Conservation (phyloP, 2,888 invertebrate genomes). For the Habrosyne pyritoides region DNA sequence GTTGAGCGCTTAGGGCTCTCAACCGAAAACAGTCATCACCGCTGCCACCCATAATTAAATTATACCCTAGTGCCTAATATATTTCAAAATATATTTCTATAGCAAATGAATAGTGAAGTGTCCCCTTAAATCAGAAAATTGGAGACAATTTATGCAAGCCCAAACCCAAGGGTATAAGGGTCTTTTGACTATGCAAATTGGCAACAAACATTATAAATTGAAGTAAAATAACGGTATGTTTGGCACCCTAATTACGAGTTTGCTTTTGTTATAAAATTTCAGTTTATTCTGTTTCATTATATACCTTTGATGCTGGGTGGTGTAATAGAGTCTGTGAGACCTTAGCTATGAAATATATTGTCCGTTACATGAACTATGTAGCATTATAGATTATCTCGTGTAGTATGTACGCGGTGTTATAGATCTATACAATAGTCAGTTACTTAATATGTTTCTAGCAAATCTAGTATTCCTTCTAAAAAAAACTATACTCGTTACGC, state of each 20-base stretch:
- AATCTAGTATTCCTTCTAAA: too few relatives aligned
- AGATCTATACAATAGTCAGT: too few relatives aligned
- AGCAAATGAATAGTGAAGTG: background rate
- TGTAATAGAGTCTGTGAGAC: background rate
- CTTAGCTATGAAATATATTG: background rate
- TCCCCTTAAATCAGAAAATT: background rate
- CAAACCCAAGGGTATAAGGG: slow-evolving; percentile 13
- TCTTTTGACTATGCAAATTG: slow-evolving; percentile 25
- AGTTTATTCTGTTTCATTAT: background rate
- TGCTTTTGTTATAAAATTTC: background rate
- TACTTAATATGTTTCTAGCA: too few relatives aligned
- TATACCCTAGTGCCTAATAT: too few relatives aligned
- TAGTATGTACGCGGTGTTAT: too few relatives aligned
- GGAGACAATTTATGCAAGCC: slow-evolving; percentile 18
- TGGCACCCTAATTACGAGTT: slow-evolving; percentile 1
- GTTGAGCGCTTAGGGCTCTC: too few relatives aligned
- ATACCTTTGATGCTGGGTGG: background rate
- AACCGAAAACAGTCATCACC: too few relatives aligned
- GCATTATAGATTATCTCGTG: background rate
- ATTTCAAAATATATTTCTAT: background rate
- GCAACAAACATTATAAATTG: slow-evolving; percentile 16
- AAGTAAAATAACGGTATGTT: slow-evolving; percentile 12
- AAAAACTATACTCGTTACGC: too few relatives aligned
- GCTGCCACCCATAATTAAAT: too few relatives aligned
- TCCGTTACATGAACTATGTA: background rate